Evolutionary conservation across 1,140 invertebrate species (phyloP).

Genomic region (Cotesia vestalis): DNA sequence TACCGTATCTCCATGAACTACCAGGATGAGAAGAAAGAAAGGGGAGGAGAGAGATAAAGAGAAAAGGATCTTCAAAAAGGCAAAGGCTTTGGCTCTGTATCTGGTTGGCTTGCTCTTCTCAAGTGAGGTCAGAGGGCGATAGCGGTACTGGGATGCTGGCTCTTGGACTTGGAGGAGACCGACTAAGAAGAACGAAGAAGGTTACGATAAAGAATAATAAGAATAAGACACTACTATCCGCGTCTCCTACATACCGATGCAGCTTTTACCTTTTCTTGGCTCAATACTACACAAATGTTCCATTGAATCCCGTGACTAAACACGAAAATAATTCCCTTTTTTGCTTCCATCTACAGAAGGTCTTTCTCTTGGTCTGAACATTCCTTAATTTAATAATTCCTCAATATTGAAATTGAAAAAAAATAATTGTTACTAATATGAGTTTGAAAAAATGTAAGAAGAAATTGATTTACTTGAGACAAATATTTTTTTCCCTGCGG

Average conservation of each 20-base stretch:
- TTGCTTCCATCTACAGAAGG: neutral
- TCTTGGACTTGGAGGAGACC: constrained; percentile 17
- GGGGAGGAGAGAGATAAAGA: constrained; percentile 18
- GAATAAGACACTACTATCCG: constrained; percentile 16
- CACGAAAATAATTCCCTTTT: constrained; percentile 14
- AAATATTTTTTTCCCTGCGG: too few relatives aligned
- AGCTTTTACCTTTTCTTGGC: constrained; percentile 3
- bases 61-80: constrained; percentile 8
- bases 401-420: too few relatives aligned
- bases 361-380: too few relatives aligned
- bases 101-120: constrained; percentile 28
- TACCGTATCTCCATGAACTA: constrained; percentile 48
- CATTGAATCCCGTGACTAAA: constrained; percentile 23
- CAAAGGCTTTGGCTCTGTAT: neutral
- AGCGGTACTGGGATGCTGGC: constrained; percentile 59
- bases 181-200: constrained; percentile 15
- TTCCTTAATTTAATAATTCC: too few relatives aligned
- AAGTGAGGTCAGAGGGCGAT: constrained; percentile 62
- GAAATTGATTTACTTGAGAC: too few relatives aligned
- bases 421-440: too few relatives aligned
- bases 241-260: constrained; percentile 34
- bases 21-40: constrained; percentile 46
- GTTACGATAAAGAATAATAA: neutral
- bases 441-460: too few relatives aligned
- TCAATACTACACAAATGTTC: constrained; percentile 21